Conservation (phyloP, 1,140 invertebrate species). For the Aphelinus atriplicis region DNA sequence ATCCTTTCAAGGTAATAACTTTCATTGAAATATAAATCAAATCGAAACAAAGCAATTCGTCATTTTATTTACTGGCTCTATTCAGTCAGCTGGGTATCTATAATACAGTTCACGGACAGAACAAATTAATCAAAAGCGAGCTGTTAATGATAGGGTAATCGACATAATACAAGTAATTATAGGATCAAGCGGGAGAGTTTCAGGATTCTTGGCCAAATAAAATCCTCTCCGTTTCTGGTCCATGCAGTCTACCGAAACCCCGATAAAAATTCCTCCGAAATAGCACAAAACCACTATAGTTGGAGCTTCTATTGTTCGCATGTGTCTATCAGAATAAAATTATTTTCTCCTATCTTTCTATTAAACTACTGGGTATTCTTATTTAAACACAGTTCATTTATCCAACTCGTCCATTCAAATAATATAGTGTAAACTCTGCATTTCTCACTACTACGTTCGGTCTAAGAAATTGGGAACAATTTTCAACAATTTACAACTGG, state of each 20-base stretch:
- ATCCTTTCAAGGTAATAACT: too few relatives aligned
- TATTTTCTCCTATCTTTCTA: too few relatives aligned
- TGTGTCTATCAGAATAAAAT: background rate
- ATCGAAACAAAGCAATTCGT: conserved; percentile 15
- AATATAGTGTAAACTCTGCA: too few relatives aligned
- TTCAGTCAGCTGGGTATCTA: background rate
- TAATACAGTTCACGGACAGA: background rate
- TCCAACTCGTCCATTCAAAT: too few relatives aligned
- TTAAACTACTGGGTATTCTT: too few relatives aligned
- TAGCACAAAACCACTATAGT: conserved; percentile 2
- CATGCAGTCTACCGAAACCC: conserved; percentile 5
- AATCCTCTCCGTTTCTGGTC: conserved; percentile 4
- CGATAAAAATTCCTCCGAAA: conserved; percentile 23
- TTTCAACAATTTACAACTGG: background rate
- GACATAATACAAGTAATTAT: conserved; percentile 33
- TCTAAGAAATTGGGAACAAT: too few relatives aligned
- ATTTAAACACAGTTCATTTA: too few relatives aligned
- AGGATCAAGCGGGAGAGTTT: conserved; percentile 12
- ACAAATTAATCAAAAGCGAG: conserved; percentile 31
- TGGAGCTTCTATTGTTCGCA: conserved; percentile 11
- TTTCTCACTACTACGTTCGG: too few relatives aligned
- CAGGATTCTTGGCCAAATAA: conserved; percentile 10
- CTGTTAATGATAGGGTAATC: conserved; percentile 32
- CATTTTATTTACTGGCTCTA: background rate
- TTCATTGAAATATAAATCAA: background rate